Conservation (phyloP, 2,888 invertebrate species). For the Tenodera sinensis region DNA sequence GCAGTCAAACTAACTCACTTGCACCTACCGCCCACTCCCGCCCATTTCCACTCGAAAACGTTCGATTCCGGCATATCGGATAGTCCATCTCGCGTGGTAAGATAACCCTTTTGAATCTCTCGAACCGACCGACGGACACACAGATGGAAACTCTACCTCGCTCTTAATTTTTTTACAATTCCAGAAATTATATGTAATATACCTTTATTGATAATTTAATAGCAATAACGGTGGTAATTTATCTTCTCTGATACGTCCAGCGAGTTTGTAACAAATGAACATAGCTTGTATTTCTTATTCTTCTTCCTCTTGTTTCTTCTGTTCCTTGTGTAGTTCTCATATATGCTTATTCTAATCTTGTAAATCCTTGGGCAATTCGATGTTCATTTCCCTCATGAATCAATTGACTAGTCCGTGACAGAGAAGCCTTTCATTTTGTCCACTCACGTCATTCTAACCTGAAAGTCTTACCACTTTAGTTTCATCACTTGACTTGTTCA, state of each 20-base stretch:
- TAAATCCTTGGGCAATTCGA: neutral
- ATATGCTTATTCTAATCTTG: neutral
- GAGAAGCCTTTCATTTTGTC: too few species aligned
- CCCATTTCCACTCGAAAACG: conserved; percentile 1
- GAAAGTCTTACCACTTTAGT: too few species aligned
- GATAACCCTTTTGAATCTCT: neutral
- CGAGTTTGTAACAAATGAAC: neutral
- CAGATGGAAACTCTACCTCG: neutral
- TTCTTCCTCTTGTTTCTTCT: neutral
- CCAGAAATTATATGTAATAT: neutral
- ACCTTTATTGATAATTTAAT: neutral
- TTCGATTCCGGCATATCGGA: neutral
- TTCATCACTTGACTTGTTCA: too few species aligned
- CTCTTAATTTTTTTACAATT: neutral
- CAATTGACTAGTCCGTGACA: too few species aligned
- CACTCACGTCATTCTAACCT: too few species aligned
- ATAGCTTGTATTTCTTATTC: neutral
- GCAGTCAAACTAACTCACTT: conserved; percentile 12
- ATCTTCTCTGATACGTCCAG: neutral
- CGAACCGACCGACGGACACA: neutral
- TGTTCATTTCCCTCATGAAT: too few species aligned
- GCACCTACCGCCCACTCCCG: conserved; percentile 13
- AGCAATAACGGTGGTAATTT: neutral
- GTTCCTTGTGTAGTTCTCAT: neutral
- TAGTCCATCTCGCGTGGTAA: neutral